Base-by-base conservation (phyloP, 2,797 vertebrate species). In the Urosaurus nigricauda region DNA sequence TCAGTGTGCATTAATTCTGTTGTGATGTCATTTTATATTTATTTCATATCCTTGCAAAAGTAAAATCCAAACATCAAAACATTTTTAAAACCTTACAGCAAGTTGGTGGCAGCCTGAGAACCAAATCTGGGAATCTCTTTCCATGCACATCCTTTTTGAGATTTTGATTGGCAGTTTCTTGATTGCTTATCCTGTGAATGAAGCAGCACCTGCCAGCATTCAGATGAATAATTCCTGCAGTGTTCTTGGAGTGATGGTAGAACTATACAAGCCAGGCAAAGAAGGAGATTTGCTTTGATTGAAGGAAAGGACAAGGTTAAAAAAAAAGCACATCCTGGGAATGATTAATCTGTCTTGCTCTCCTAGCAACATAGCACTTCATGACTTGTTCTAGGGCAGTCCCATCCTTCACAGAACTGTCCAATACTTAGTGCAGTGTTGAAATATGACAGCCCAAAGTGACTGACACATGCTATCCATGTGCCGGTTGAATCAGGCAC, bases 191-290 rank as follows among this genome's bases (percentile, higher is more conserved):
- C 32, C 8, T 2, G 29, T 65, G 79, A 88, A 65, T 12, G 71
- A 87, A 82, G 56, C 80, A 81, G 86, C 35, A 56, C 77, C 77
- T 80, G 47, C 85, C 47, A 80, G 8, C 14, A 2, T 80, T 56
- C 35, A 32, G n/a, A 80, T 87, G 78, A 80, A 77, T 65, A 14
- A 88, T 88, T 88, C 70, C 40, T 26, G 40, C 32, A 83, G 87
- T 26, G 32, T 19, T 75, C 40, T 60, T 53, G 24, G 29, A 81
- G 80, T 90, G 40, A 51, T n/a, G 40, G 63, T n/a, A 21, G 40
- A 83, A 60, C 65, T 71, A 8, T 78, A 19, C 75, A n/a, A 51
- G 68, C 16, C 65, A 65, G 53, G n/a, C n/a, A 77, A 82, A 86
- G 17, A 47, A 47, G n/a, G 29, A 9, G n/a, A 40, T 60, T 89